Percentiles rank a stretch among this genome's conserved stretches.
Conservation (phyloP, 2,113 vertebrate species). For the Sceloporus tristichus region DNA sequence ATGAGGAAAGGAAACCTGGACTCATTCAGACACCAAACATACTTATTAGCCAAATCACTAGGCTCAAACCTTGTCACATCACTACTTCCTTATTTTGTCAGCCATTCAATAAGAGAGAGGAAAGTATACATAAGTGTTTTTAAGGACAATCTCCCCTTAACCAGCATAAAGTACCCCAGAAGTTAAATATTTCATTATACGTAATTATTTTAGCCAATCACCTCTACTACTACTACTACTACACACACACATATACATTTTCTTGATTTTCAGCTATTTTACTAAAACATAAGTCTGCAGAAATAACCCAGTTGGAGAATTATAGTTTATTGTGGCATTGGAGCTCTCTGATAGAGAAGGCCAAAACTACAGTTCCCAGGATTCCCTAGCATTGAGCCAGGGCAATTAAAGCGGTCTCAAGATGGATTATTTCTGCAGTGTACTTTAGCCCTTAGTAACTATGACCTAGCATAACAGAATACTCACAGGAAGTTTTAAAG, state of each 20-base stretch:
- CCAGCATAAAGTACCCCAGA: neutral
- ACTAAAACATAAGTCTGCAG: neutral
- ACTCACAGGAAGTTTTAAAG: conserved; percentile 28
- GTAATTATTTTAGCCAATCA: neutral
- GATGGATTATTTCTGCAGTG: too few species aligned
- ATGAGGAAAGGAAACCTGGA: conserved; percentile 7
- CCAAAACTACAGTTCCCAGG: too few species aligned
- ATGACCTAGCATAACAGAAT: neutral
- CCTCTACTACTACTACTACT: neutral
- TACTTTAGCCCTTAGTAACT: neutral
- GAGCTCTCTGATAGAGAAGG: too few species aligned
- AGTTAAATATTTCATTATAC: neutral
- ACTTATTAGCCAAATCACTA: neutral
- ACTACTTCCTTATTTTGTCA: neutral
- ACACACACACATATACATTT: neutral
- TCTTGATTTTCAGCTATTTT: neutral
- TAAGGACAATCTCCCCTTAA: neutral
- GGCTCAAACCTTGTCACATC: neutral
- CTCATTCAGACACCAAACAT: neutral
- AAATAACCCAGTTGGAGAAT: too few species aligned
- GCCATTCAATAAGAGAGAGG: neutral
- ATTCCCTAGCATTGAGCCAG: too few species aligned
- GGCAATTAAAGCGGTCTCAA: too few species aligned
- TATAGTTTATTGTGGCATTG: too few species aligned
- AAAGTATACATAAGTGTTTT: too few species aligned